These are phyloP conservation scores for Sorex fumeus DNA, from an alignment of 2,113 vertebrate species.

Conservation along the genomic window DNA sequence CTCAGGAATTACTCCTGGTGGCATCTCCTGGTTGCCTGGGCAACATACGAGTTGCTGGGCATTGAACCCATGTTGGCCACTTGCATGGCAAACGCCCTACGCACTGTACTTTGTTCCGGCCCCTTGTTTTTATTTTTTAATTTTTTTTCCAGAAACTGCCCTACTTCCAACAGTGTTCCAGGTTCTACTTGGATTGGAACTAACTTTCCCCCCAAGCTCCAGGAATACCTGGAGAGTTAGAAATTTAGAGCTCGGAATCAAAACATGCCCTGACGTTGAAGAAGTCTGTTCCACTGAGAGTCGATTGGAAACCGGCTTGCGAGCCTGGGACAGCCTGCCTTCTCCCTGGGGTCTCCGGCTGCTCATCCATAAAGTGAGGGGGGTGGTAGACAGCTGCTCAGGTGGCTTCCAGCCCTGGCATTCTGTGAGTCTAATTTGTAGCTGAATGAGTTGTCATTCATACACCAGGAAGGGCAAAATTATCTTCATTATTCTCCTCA, in stretches of 20 bases:
- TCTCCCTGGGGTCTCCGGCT: neutral
- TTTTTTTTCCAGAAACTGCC: neutral
- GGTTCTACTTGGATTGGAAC: neutral
- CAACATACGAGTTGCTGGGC: too few species aligned
- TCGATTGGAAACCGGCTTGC: neutral
- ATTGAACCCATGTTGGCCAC: too few species aligned
- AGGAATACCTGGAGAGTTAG: neutral
- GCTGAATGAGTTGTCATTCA: conserved; percentile 28
- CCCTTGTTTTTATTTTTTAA: too few species aligned
- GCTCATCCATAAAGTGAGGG: neutral
- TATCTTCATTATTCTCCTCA: neutral
- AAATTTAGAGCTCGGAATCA: neutral
- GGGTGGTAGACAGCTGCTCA: neutral
- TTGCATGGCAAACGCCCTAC: too few species aligned
- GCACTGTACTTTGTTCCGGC: too few species aligned
- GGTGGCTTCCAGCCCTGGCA: neutral
- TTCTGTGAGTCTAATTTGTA: neutral
- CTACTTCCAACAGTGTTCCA: neutral
- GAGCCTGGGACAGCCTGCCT: neutral
- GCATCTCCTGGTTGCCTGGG: too few species aligned
- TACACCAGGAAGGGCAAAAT: conserved; percentile 24
- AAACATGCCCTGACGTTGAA: neutral
- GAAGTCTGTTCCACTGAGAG: neutral
- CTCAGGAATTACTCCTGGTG: too few species aligned
- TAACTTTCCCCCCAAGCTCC: neutral